A percentile compares a stretch with the other conserved stretches of the same genome.
These are phyloP conservation scores for Drosophila pseudoananassae DNA, from an alignment of 1,140 invertebrate genomes.

Conservation along the genomic window DNA sequence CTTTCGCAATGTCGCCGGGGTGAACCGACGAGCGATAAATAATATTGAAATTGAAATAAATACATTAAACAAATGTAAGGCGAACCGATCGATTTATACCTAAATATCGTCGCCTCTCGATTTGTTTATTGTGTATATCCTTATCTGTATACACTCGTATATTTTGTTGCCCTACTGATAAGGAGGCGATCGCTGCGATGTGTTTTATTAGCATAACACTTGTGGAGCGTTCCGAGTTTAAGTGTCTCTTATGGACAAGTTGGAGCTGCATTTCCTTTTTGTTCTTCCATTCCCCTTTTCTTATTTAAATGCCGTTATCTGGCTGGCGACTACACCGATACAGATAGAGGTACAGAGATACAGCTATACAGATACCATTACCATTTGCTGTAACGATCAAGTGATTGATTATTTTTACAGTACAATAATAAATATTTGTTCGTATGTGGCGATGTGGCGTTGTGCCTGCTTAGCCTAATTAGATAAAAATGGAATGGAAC, in stretches of 20 bases:
- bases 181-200: constrained; percentile 52
- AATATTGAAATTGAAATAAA: constrained; percentile 81
- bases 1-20: constrained; percentile 39
- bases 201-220: constrained; percentile 82
- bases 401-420: constrained; percentile 82
- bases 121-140: constrained; percentile 43
- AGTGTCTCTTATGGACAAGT: constrained; percentile 47
- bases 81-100: constrained; percentile 74
- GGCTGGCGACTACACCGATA: constrained; percentile 22
- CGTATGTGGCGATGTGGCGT: constrained; percentile 25
- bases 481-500: constrained; percentile 75
- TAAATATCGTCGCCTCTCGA: constrained; percentile 34
- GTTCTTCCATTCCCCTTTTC: constrained; percentile 28
- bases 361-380: constrained; percentile 54
- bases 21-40: constrained; percentile 57
- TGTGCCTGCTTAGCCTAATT: constrained; percentile 76
- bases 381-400: constrained; percentile 80
- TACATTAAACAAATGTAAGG: constrained; percentile 70
- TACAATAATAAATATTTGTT: constrained; percentile 79
- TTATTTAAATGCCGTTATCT: constrained; percentile 81
- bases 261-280: constrained; percentile 64
- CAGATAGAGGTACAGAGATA: constrained; percentile 38
- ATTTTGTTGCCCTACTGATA: constrained; percentile 63
- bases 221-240: constrained; percentile 61
- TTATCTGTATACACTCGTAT: constrained; percentile 27